Conservation (phyloP, 2,797 vertebrate species). For the Malurus leucopterus region DNA sequence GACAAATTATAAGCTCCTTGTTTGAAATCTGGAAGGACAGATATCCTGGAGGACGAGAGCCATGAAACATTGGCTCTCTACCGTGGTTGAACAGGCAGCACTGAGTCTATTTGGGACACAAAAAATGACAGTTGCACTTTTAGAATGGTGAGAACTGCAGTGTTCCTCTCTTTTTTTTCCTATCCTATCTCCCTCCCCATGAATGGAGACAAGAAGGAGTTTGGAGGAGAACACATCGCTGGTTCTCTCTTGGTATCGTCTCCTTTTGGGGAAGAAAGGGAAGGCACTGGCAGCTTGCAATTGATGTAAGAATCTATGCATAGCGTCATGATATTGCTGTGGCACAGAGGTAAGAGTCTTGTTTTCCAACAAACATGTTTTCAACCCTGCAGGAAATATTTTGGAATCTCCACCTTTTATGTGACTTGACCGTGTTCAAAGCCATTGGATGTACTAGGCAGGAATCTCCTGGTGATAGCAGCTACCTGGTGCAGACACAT, state of each 20-base stretch:
- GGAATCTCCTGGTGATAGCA: background rate
- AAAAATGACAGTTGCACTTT: background rate
- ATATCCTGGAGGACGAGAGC: accelerated
- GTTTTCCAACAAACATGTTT: background rate
- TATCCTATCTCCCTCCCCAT: background rate
- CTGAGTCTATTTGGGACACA: background rate
- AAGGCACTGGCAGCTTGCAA: background rate
- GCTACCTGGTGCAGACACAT: background rate
- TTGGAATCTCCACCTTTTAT: background rate
- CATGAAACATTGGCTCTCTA: background rate
- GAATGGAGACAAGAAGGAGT: background rate
- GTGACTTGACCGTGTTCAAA: background rate
- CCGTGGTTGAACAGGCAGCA: background rate
- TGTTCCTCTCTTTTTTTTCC: background rate
- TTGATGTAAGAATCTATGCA: background rate
- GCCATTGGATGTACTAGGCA: background rate
- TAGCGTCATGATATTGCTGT: background rate
- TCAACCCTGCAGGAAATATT: background rate
- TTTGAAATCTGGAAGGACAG: background rate
- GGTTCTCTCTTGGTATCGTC: background rate
- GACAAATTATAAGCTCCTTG: background rate
- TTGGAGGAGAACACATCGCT: background rate
- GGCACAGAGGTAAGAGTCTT: background rate
- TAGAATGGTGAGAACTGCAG: background rate
- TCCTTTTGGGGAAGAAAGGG: background rate